phyloP scores from a whole-genome alignment of 2,797 vertebrate species.

The Eurystomus glaucurus region DNA sequence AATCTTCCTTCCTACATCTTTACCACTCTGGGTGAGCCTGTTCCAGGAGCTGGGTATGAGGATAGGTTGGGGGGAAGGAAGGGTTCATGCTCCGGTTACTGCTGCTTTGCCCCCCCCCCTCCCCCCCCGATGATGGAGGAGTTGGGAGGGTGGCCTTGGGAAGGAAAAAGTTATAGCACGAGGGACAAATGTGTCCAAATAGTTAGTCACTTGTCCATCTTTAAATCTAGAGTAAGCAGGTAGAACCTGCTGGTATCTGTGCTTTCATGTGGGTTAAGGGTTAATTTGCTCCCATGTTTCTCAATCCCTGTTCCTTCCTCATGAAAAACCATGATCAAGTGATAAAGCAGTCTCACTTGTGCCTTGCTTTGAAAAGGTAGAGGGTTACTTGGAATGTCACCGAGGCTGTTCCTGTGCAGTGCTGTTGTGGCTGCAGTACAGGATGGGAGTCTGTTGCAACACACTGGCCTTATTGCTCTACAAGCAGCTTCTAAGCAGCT shows the following conservation, averaged over 20 bases:
- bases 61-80: background rate
- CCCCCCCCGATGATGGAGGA: background rate
- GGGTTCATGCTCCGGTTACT: slow-evolving; percentile 3
- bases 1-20: slow-evolving; percentile 33
- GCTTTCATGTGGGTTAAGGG: slow-evolving; percentile 44
- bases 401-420: slow-evolving; percentile 14
- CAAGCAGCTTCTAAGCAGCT: slow-evolving; percentile 37
- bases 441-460: slow-evolving; percentile 43
- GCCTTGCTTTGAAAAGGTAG: background rate
- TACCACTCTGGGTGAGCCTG: background rate
- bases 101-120: background rate
- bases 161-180: background rate
- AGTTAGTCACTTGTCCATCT: background rate
- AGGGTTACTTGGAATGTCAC: slow-evolving; percentile 57
- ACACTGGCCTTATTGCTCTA: slow-evolving; percentile 9
- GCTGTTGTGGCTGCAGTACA: background rate
- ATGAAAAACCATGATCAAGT: slow-evolving; percentile 35
- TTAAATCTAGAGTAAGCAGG: slow-evolving; percentile 9
- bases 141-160: background rate
- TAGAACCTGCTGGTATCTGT: slow-evolving; percentile 44
- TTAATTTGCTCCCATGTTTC: slow-evolving; percentile 38
- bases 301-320: slow-evolving; percentile 50
- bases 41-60: background rate
- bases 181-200: background rate
- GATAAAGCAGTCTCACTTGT: slow-evolving; percentile 24